Evolutionary conservation across 1,140 invertebrate species (phyloP), one percentile per base, ranked within the genome.

Genomic region (Vollenhovia emeryi): DNA sequence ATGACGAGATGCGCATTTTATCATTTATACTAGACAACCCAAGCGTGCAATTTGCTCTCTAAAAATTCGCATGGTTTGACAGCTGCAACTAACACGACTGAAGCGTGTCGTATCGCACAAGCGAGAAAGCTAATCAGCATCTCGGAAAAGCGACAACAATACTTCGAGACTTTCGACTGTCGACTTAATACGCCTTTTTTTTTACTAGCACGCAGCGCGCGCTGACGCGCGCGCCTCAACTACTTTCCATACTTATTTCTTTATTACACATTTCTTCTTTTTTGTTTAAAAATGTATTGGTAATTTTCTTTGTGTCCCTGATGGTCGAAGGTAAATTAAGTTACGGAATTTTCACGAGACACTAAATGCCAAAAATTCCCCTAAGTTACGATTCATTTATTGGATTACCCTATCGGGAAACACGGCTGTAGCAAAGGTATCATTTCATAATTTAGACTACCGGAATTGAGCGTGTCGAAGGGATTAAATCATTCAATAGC

Each of bases 401-500:
- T 18, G 21, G 52, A 73, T 57, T 57, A 24, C 8, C 9, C 2
- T 27, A 48, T 7, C 24, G 24, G 18, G 0, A 33, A 18, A 21
- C 15, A 43, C 4, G 9, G 55, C 24, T 79, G n/a, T 30, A 1
- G 11, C 52, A 13, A 43, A 24, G n/a, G 15, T 8, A 5, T 7
- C 13, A 13, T 21, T 8, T n/a, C n/a, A 69, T 15, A 57, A 79
- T 52, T 18, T 24, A 43, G 27, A 36, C 9, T 8, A 40, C 9
- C 21, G 6, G 13, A 59, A 45, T 71, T 30, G 36, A 69, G 40
- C 24, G 21, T 30, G 36, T 71, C 64, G n/a, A 43, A 43, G 13
- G 36, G 8, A 52, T 82, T 82, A 57, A 82, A 82, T 82, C 78
- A 82, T 82, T 71, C 66, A 71, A 73, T 73, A 13, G 66, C 13